These are phyloP conservation scores for Eilema griseolum DNA, from an alignment of 2,888 invertebrate species.

Conservation along the genomic window DNA sequence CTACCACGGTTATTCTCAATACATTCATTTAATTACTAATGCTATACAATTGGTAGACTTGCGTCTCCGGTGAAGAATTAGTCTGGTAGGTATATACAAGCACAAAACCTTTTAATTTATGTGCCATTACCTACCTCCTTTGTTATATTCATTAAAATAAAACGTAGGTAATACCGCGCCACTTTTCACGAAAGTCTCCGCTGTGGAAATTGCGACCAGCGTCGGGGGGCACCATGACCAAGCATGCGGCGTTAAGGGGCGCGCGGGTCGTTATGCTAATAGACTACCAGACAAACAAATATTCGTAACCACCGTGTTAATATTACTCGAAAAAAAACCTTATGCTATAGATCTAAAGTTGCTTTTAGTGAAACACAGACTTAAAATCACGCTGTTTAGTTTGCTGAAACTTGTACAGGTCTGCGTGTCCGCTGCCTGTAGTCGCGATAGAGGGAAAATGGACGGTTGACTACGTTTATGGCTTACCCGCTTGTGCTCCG, in stretches of 20 bases:
- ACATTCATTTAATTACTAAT: too few relatives aligned
- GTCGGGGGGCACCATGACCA: slow-evolving; percentile 84
- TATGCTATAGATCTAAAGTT: slow-evolving; percentile 20
- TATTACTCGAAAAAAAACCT: slow-evolving; percentile 40
- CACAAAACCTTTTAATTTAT: slow-evolving; percentile 15
- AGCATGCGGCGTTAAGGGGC: slow-evolving; percentile 86
- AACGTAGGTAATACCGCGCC: slow-evolving; percentile 63
- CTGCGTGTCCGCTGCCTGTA: slow-evolving; percentile 80
- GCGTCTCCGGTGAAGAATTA: not conserved
- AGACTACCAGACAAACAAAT: slow-evolving; percentile 55
- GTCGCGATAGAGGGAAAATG: slow-evolving; percentile 84
- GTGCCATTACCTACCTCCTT: slow-evolving; percentile 47
- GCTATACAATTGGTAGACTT: too few relatives aligned
- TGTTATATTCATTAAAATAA: slow-evolving; percentile 55
- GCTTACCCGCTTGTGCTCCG: slow-evolving; percentile 77
- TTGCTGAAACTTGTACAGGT: slow-evolving; percentile 49
- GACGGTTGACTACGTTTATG: slow-evolving; percentile 86
- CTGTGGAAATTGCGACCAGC: slow-evolving; percentile 83
- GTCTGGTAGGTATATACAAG: not conserved
- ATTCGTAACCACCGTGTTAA: slow-evolving; percentile 30
- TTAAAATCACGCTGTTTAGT: slow-evolving; percentile 47
- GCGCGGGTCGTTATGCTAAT: slow-evolving; percentile 85
- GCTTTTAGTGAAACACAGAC: slow-evolving; percentile 16
- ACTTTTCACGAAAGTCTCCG: slow-evolving; percentile 77
- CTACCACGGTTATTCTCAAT: too few relatives aligned